Percentiles rank a stretch among this genome's conserved stretches.
Evolutionary conservation across 2,888 invertebrate genomes (phyloP).

Genomic region (Steromphala cineraria): DNA sequence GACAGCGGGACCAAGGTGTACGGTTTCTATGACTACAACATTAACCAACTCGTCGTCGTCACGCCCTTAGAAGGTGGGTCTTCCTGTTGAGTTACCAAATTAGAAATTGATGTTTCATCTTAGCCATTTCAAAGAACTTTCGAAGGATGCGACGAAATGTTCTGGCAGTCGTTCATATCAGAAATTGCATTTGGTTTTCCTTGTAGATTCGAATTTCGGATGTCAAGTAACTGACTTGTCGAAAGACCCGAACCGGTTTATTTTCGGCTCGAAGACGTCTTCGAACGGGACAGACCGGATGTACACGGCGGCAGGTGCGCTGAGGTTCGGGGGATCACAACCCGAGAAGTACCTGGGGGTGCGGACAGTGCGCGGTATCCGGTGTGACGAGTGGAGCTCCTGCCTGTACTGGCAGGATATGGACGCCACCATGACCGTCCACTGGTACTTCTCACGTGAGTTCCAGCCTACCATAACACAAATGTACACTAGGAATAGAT

Average conservation of each 20-base stretch:
- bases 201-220: background rate
- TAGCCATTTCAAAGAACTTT: no score
- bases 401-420: slow-evolving; percentile 28
- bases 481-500: no score
- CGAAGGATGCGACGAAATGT: no score
- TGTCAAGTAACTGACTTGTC: background rate
- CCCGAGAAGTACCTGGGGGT: slow-evolving; percentile 23
- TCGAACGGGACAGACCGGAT: background rate
- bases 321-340: slow-evolving; percentile 8
- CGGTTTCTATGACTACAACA: slow-evolving; percentile 43
- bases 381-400: slow-evolving; percentile 27
- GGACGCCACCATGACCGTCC: slow-evolving; percentile 31
- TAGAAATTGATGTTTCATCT: no score
- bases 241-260: background rate
- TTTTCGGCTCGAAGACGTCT: slow-evolving; percentile 2
- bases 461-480: background rate
- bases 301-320: background rate
- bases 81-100: no score
- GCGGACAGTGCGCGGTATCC: slow-evolving; percentile 20
- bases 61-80: background rate
- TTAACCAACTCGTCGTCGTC: slow-evolving; percentile 52
- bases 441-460: slow-evolving; percentile 35
- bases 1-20: slow-evolving; percentile 6
- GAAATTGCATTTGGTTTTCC: background rate
- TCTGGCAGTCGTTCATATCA: no score